Base-by-base conservation (phyloP, 1,140 invertebrate genomes). In the Caenorhabditis briggsae region DNA sequence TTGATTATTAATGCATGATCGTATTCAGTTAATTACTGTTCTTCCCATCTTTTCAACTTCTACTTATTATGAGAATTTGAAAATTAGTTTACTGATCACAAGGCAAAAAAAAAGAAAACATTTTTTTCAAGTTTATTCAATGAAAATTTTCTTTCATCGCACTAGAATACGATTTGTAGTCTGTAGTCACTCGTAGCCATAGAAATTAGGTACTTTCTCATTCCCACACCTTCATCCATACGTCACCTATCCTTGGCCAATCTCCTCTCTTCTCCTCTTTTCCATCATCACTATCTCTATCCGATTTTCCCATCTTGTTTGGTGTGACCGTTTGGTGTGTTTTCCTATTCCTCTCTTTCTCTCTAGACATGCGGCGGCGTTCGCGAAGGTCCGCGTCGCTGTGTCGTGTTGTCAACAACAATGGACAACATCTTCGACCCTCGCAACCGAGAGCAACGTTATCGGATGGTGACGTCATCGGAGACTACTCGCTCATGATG, bases 401-500 rank as follows among this genome's bases (percentile, higher is more conserved):
- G 56, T 83, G 61, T 70, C 82, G 78, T 88, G 87, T 61, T 14
- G 33, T 41, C 82, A 56, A 64, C 74, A 65, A 64, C 74, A 65
- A 64, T 53, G 41, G 48, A 78, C 70, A 78, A 25, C 70, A 78
- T 50, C 70, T 78, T 5, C 70, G 50, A n/a, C 56, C 43, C 25
- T 48, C 48, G 33, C 33, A 87, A 41, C 65, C 84, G 18, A 84
- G 82, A 20, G 84, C 89, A 6, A 87, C 92, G 41, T 58, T 85
- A 12, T 88, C 90, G 59, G 89, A 88, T 16, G 61, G 86, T 33
- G 82, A 89, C 6, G 65, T 91, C 56, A 48, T 90, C n/a, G 91
- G 90, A 58, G 90, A 91, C 86, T 91, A 92, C 82, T 82, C 82
- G 6, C 83, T 89, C 20, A 90, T 92, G 91, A 90, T 92, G 83